phyloP scores from a whole-genome alignment of 2,113 vertebrate genomes.

The Oreochromis niloticus region DNA sequence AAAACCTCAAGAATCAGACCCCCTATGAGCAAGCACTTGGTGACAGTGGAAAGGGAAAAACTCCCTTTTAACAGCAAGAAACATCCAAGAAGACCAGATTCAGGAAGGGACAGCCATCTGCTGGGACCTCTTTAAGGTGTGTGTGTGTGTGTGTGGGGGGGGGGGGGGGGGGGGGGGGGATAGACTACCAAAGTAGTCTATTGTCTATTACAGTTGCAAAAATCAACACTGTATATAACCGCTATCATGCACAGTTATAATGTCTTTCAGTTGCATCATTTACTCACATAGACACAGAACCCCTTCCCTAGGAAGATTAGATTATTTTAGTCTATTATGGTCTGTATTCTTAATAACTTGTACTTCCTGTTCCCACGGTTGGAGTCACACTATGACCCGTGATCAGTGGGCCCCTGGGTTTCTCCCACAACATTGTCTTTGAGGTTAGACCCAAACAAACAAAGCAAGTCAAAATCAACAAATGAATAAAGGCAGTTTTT shows the following conservation, averaged over 20 bases:
- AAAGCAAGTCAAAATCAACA: neutral
- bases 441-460: neutral
- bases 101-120: neutral
- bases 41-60: neutral
- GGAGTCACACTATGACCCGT: slow-evolving; percentile 16
- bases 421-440: slow-evolving; percentile 21
- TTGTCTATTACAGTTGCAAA: neutral
- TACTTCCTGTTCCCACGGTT: slow-evolving; percentile 72
- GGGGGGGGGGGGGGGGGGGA: too few relatives aligned
- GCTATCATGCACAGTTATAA: neutral
- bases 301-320: slow-evolving; percentile 40
- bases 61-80: neutral
- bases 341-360: slow-evolving; percentile 51
- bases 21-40: neutral
- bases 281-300: neutral
- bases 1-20: neutral
- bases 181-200: neutral
- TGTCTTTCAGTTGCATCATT: neutral
- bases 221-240: neutral
- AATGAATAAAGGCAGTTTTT: neutral
- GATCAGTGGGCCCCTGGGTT: slow-evolving; percentile 27
- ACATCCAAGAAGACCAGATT: neutral
- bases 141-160: too few relatives aligned
- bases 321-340: slow-evolving; percentile 57
- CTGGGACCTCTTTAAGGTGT: neutral